phyloP scores from a whole-genome alignment of 1,140 invertebrate genomes.

The Meloidogyne floridensis region DNA sequence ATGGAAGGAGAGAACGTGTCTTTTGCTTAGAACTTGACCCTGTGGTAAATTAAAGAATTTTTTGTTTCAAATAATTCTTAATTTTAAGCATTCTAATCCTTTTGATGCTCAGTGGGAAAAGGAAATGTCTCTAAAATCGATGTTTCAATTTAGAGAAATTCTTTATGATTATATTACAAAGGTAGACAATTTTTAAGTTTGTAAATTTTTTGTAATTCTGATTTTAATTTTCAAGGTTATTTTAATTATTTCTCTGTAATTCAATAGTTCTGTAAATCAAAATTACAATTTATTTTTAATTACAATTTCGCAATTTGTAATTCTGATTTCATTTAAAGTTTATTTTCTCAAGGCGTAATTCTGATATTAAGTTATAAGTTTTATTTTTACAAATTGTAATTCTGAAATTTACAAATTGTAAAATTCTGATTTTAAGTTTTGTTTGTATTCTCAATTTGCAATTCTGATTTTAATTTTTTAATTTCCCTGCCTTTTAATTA shows the following conservation, averaged over 20 bases:
- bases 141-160: conserved; percentile 21
- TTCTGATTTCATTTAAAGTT: too few species aligned
- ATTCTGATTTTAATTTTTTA: not conserved
- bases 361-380: too few species aligned
- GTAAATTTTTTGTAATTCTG: too few species aligned
- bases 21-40: conserved; percentile 92
- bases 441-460: not conserved
- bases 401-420: too few species aligned
- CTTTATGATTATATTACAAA: conserved; percentile 27
- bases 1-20: conserved; percentile 75
- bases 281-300: too few species aligned
- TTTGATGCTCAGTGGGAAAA: conserved; percentile 65
- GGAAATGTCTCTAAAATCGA: conserved; percentile 42
- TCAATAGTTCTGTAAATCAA: too few species aligned
- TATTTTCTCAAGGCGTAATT: too few species aligned
- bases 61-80: not conserved
- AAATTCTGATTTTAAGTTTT: not conserved
- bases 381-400: too few species aligned
- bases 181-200: not conserved
- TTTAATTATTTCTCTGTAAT: too few species aligned
- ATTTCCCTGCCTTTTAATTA: not conserved
- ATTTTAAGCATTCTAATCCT: conserved; percentile 60
- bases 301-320: too few species aligned
- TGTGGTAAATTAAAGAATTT: conserved; percentile 70
- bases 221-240: too few species aligned